A percentile compares a stretch with the other conserved stretches of the same genome.
Evolutionary conservation across 1,140 invertebrate species (phyloP).

Genomic region (Luehdorfia chinensis): DNA sequence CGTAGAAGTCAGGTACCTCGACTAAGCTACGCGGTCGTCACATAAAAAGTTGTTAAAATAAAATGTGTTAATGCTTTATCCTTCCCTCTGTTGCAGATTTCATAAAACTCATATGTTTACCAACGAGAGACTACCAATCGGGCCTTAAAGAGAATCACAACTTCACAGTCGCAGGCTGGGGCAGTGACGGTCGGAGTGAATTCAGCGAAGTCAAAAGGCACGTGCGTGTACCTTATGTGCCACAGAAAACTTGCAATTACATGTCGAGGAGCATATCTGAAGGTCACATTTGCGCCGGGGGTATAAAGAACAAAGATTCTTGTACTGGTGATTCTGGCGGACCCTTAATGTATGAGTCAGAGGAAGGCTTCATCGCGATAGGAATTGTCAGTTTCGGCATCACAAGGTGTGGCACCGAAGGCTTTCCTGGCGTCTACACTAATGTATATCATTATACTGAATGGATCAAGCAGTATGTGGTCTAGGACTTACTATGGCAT

Average conservation of each 20-base stretch:
- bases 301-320: slow-evolving; percentile 29
- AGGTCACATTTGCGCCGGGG: slow-evolving; percentile 38
- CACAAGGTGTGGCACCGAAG: slow-evolving; percentile 67
- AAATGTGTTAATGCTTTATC: too few relatives aligned
- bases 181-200: slow-evolving; percentile 62
- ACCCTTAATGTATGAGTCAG: slow-evolving; percentile 28
- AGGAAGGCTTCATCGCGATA: slow-evolving; percentile 27
- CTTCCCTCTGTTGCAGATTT: slow-evolving; percentile 45
- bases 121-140: slow-evolving; percentile 13
- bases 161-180: slow-evolving; percentile 83
- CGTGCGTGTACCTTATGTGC: slow-evolving; percentile 27
- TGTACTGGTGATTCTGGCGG: slow-evolving; percentile 50
- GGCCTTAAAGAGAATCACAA: slow-evolving; percentile 5
- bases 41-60: too few relatives aligned
- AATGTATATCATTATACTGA: slow-evolving; percentile 55
- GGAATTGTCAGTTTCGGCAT: slow-evolving; percentile 80
- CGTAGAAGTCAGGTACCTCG: too few relatives aligned
- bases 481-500: too few relatives aligned
- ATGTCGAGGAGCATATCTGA: slow-evolving; percentile 42
- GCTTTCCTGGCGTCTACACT: slow-evolving; percentile 78
- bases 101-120: slow-evolving; percentile 41
- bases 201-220: slow-evolving; percentile 33
- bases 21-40: too few relatives aligned
- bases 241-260: slow-evolving; percentile 60
- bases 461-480: slow-evolving; percentile 63